Evolutionary conservation across 2,888 invertebrate species (phyloP), one percentile per base, ranked within the genome.

Genomic region (Polyploca ridens): DNA sequence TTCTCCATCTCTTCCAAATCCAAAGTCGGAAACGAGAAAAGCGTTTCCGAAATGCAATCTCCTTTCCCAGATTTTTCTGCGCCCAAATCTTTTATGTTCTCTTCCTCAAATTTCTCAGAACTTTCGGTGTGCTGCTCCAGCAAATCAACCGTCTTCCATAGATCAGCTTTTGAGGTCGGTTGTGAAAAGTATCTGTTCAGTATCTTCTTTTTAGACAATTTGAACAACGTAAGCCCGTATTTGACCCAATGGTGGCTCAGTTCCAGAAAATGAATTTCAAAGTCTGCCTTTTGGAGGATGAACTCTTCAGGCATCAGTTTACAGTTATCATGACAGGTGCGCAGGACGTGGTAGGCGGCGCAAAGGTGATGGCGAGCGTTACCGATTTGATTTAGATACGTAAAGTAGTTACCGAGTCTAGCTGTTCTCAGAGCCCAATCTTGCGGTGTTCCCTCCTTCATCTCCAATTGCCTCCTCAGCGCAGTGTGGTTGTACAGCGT

Each of bases 311-410:
- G 91, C 71, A 91, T 86, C 10, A 93, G 86, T 67, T 91, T 91
- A 71, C 94, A 90, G 69, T 93, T 92, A 58, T 93, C 91, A 76
- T 95, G 95, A 72, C 95, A 93, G 8, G 94, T 94, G 64, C 94
- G 88, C 57, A 96, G 80, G 10, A 96, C 93, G 69, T 93, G 89
- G 75, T 94, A 94, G 0, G 96, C 95, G 54, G 96, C 95, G 73
- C 95, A 95, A 66, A 97, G 88, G 82, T 97, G 96, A 83, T 97
- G 96, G 54, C 96, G 88, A 4, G 96, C 95, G 70, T 94, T 91
- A 16, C 83, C 86, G 16, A 88, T 83, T 67, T 90, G 85, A 66
- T 89, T 90, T 2, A 93, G 78, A 66, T 89, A 90, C 0, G 90
- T 91, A 71, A 95, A 95, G 72, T 94, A 92, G 72, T 93, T 91